These are phyloP conservation scores for Artibeus lituratus DNA, from an alignment of 2,797 vertebrate species.

Conservation along the genomic window DNA sequence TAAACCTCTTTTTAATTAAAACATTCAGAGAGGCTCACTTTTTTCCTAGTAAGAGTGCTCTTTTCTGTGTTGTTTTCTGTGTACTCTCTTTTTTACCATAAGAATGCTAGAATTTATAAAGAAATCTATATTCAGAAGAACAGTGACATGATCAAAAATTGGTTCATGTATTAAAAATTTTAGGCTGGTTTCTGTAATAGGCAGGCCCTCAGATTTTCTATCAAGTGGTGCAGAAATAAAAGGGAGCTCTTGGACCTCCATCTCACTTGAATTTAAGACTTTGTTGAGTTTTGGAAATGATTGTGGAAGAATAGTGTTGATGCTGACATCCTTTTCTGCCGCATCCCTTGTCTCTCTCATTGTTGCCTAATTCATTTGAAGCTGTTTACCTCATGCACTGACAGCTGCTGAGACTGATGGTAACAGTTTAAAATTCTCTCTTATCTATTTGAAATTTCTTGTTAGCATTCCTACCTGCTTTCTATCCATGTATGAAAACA, in stretches of 20 bases:
- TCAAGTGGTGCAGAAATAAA: slow-evolving; percentile 10
- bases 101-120: slow-evolving; percentile 16
- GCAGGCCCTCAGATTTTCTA: background rate
- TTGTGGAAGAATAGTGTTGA: background rate
- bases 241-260: background rate
- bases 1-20: slow-evolving; percentile 39
- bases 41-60: background rate
- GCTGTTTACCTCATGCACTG: slow-evolving; percentile 62
- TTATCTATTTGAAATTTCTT: slow-evolving; percentile 74
- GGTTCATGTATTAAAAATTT: background rate
- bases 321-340: background rate
- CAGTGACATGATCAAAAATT: background rate
- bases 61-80: background rate
- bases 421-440: slow-evolving; percentile 69
- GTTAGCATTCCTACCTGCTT: slow-evolving; percentile 70
- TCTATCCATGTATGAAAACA: slow-evolving; percentile 52
- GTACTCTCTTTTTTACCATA: slow-evolving; percentile 18
- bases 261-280: slow-evolving; percentile 22
- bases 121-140: background rate
- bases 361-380: slow-evolving; percentile 65
- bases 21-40: background rate
- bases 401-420: slow-evolving; percentile 36
- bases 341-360: background rate
- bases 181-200: background rate
- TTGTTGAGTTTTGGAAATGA: slow-evolving; percentile 19